Percentiles rank a stretch among this genome's conserved stretches.
These are phyloP conservation scores for Villa cingulata DNA, from an alignment of 2,888 invertebrate genomes.

Conservation along the genomic window DNA sequence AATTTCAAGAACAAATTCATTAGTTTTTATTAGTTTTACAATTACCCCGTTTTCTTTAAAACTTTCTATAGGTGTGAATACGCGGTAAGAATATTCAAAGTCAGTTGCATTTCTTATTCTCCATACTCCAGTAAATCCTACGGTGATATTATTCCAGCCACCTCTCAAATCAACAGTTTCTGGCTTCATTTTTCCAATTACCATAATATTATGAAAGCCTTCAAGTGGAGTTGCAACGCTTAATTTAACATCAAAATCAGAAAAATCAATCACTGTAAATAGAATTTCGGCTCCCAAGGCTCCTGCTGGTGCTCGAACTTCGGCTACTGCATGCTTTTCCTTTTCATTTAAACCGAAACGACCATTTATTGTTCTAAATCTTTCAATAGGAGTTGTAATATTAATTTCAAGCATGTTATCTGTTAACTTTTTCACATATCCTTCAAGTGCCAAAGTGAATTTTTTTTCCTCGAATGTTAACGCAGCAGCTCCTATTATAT, in stretches of 20 bases:
- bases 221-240: constrained; percentile 62
- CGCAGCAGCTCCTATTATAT: constrained; percentile 54
- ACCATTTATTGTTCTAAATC: constrained; percentile 49
- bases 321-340: constrained; percentile 57
- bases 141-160: constrained; percentile 58
- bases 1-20: constrained; percentile 54
- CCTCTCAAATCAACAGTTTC: constrained; percentile 61
- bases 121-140: constrained; percentile 69
- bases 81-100: constrained; percentile 63
- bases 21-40: constrained; percentile 44
- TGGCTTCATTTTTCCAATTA: constrained; percentile 53
- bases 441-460: constrained; percentile 50
- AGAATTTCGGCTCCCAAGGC: constrained; percentile 56
- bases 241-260: constrained; percentile 60
- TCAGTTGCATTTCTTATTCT: constrained; percentile 43
- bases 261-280: constrained; percentile 45
- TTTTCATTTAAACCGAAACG: constrained; percentile 59
- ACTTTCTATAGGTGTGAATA: constrained; percentile 64
- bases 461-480: constrained; percentile 57
- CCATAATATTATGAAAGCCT: constrained; percentile 48
- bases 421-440: constrained; percentile 55
- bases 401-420: constrained; percentile 64
- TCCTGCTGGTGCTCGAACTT: constrained; percentile 53
- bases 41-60: constrained; percentile 66
- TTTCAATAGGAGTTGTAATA: constrained; percentile 58